Conservation (phyloP, 1,140 invertebrate genomes). For the Ceratosolen fusciceps region DNA sequence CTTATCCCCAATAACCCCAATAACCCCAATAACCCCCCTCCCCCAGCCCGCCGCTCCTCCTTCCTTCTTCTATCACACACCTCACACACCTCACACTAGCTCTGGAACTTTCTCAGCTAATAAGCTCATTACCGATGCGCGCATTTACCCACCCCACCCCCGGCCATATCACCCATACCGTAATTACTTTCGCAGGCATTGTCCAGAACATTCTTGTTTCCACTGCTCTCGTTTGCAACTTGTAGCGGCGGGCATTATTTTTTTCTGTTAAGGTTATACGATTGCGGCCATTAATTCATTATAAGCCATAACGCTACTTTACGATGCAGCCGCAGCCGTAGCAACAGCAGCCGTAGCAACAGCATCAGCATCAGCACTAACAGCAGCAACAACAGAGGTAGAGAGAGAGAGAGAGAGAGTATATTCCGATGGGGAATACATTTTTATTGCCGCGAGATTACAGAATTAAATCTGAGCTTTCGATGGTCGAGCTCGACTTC, state of each 20-base stretch:
- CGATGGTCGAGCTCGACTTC: background rate
- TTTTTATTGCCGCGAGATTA: background rate
- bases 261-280: constrained; percentile 7
- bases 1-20: too few species aligned
- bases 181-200: constrained; percentile 4
- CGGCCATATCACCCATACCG: too few species aligned
- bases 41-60: too few species aligned
- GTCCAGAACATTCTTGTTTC: background rate
- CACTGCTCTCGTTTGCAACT: background rate
- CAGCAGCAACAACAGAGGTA: too few species aligned
- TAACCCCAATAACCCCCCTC: too few species aligned
- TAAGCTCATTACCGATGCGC: too few species aligned
- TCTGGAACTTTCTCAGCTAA: background rate
- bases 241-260: background rate
- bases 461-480: background rate
- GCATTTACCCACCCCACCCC: too few species aligned
- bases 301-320: constrained; percentile 29
- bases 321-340: constrained; percentile 9
- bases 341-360: too few species aligned
- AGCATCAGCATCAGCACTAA: too few species aligned
- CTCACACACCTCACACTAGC: background rate
- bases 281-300: constrained; percentile 40
- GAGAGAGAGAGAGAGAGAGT: too few species aligned
- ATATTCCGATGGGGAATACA: background rate
- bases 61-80: background rate